These are phyloP conservation scores for Clusia tigrina DNA, from an alignment of 2,888 invertebrate genomes.

Conservation along the genomic window DNA sequence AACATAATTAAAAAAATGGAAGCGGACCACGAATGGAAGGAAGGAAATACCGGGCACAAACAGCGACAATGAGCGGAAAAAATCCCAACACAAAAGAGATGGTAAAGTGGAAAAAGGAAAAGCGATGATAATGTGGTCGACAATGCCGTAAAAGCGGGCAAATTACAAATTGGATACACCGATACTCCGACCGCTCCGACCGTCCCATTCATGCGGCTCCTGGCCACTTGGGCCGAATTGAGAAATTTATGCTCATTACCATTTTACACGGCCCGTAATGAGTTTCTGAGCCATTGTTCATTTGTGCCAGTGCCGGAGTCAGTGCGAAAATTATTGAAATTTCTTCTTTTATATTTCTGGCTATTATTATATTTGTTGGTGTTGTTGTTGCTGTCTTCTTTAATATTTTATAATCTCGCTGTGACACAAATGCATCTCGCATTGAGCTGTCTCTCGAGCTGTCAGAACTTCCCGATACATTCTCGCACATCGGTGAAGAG, in stretches of 20 bases:
- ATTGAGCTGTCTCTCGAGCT: background rate
- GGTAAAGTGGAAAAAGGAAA: conserved; percentile 25
- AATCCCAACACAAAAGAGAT: conserved; percentile 27
- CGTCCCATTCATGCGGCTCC: background rate
- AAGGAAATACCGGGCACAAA: conserved; percentile 30
- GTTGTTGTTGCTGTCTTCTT: background rate
- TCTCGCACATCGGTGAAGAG: background rate
- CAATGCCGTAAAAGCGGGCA: conserved; percentile 41
- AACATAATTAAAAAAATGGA: conserved; percentile 14
- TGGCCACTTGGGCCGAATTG: background rate
- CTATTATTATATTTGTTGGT: background rate
- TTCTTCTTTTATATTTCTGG: background rate
- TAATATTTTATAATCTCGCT: too few relatives aligned
- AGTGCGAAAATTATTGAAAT: conserved; percentile 1
- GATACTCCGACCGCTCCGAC: conserved; percentile 32
- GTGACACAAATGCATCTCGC: too few relatives aligned
- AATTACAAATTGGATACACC: conserved; percentile 46
- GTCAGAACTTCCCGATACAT: background rate
- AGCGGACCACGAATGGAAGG: conserved; percentile 30
- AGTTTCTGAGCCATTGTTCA: conserved; percentile 15
- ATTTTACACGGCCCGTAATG: conserved; percentile 21
- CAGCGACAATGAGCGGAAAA: conserved; percentile 28
- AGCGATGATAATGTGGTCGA: conserved; percentile 40
- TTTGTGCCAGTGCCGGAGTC: background rate
- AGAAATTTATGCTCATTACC: conserved; percentile 28